Base-by-base conservation (phyloP, 2,113 vertebrate species). In the Ellobius talpinus region DNA sequence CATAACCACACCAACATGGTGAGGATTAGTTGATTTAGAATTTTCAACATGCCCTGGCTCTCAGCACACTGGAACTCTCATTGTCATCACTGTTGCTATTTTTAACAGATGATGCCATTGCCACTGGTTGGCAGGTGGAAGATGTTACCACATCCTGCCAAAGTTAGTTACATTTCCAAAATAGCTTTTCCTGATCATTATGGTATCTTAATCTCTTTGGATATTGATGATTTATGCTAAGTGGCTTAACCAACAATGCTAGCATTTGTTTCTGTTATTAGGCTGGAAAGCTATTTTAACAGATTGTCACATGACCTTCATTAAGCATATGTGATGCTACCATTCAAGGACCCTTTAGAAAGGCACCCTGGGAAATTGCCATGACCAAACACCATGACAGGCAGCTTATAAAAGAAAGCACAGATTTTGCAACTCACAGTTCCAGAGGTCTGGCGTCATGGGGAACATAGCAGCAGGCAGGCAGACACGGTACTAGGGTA, bases 131-230 rank as follows among this genome's bases (percentile, higher is more conserved):
- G 90, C 26, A 58, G 21, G 19, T 66, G 52, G 84, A 82, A 74
- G 42, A 29, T 17, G 2, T 31, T 86, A 12, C 72, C 55, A 16
- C 17, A 6, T 85, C 65, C 66, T 72, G 17, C 58, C 76, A 42
- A 58, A 85, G 8, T 85, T 88, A 87, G 16, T 93, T 93, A 45
- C 82, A 19, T 24, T 82, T 93, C 81, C 74, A 58, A 76, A 90
- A 63, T 65, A 63, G 58, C 55, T 10, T 87, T 86, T 58, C 58
- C 13, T 58, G 11, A 16, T 70, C 12, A 42, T 50, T 23, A 4
- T 58, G 70, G 31, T 65, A 52, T 66, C 4, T 58, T 90, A 45
- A 72, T 45, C 12, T 47, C 73, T 91, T 77, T 91, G 29, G 61
- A 19, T 93, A 68, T 39, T 45, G 70, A 58, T 70, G 7, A 50